phyloP scores from a whole-genome alignment of 2,888 invertebrate species.

The Phasia obesa region DNA sequence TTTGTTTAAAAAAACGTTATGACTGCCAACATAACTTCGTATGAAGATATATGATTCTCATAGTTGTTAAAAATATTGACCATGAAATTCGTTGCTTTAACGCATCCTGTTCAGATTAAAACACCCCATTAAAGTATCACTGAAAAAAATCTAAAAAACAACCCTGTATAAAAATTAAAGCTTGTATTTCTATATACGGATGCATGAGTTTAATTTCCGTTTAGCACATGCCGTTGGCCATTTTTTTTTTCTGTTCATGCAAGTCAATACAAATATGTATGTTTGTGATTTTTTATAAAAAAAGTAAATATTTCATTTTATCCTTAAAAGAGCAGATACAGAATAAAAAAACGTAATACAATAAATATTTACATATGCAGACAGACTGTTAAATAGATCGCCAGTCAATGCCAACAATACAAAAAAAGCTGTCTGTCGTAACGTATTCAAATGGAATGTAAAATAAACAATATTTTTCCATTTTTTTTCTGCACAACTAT shows the following conservation, averaged over 20 bases:
- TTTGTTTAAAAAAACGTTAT: too few species aligned
- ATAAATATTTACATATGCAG: constrained; percentile 80
- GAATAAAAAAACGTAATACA: constrained; percentile 71
- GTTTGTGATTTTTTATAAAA: background rate
- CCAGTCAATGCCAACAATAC: constrained; percentile 61
- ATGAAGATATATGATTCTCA: constrained; percentile 2
- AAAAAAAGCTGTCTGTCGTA: constrained; percentile 7
- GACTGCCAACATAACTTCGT: background rate
- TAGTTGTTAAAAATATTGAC: constrained; percentile 40
- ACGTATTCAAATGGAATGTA: constrained; percentile 56
- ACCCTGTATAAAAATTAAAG: constrained; percentile 25
- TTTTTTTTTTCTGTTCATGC: background rate
- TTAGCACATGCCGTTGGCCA: constrained; percentile 59
- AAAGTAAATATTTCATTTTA: constrained; percentile 41
- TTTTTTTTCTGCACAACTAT: background rate
- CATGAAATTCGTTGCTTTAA: constrained; percentile 53
- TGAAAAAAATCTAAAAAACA: constrained; percentile 19
- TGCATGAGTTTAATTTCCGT: constrained; percentile 64
- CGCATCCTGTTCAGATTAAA: constrained; percentile 46
- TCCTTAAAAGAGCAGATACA: constrained; percentile 39
- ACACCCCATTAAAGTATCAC: constrained; percentile 49
- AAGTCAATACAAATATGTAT: constrained; percentile 6
- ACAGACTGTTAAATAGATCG: constrained; percentile 72
- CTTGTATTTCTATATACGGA: background rate
- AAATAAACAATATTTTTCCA: constrained; percentile 57